Evolutionary conservation across 2,888 invertebrate genomes (phyloP), one percentile per base, ranked within the genome.

Genomic region (Acrocera orbiculus): DNA sequence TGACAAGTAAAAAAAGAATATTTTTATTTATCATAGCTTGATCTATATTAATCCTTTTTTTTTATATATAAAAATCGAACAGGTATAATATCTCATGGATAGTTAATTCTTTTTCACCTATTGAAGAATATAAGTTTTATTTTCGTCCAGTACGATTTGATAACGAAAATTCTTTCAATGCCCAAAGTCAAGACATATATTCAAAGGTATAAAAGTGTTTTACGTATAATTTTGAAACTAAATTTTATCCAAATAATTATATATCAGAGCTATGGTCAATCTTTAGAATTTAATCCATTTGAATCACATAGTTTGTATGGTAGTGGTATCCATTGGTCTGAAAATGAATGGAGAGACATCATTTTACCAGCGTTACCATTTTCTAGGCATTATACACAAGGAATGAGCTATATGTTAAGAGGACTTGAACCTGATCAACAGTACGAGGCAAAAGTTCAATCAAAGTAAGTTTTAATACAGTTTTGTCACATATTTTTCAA

Each of bases 31-130:
- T n/a, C n/a, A n/a, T n/a, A n/a, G n/a, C 22, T 22, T 9, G 10
- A 10, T 22, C 22, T 9, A 10, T 22, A 2, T 22, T 22, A 11
- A 16, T 16, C 27, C 16, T 14, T 3, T 27, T 27, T 2, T 11
- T 30, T 6, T 30, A n/a, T 24, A 10, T 22, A 13, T 24, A 5
- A 16, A 24, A 25, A 9, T 13, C 19, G 17, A 23, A 23, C 19
- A 36, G 63, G 37, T 69, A 67, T 54, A 69, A 69, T 48, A 65
- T 70, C 35, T 66, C 66, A 22, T 70, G 69, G 69, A 61, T 63
- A 9, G 68, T 69, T 4, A 65, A 68, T 47, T 69, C 68, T 22
- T 61, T 64, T 47, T 65, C 66, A 37, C 67, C 68, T 5, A 65
- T 70, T 31, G 65, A 67, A 43, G 68, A 69, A 46, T 69, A 67